A percentile compares a stretch with the other conserved stretches of the same genome.
Conservation (phyloP, 2,797 vertebrate species). For the Chaunax sp. region DNA sequence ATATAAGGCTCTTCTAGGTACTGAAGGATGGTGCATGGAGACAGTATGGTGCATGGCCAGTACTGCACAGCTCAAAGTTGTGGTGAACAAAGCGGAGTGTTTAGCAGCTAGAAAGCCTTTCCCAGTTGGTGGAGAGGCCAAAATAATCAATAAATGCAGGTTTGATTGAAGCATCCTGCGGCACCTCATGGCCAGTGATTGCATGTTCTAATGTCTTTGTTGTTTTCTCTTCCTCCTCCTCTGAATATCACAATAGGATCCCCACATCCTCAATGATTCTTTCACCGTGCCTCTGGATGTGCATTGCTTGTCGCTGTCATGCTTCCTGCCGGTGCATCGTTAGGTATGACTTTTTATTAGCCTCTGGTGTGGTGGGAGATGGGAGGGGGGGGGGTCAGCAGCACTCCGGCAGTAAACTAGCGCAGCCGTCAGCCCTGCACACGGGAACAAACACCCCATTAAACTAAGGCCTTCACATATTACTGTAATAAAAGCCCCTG, state of each 20-base stretch:
- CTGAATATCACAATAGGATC: conserved; percentile 5
- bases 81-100: no score
- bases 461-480: conserved; percentile 77
- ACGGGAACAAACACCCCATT: conserved; percentile 79
- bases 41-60: no score
- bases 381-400: conserved; percentile 47
- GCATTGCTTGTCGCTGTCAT: conserved; percentile 47
- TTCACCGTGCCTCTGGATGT: conserved; percentile 13
- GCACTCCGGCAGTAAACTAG: conserved; percentile 56
- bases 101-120: no score
- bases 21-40: no score
- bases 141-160: background rate
- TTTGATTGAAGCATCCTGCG: no score
- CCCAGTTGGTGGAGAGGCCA: no score
- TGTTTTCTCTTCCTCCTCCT: background rate
- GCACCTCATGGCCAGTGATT: background rate
- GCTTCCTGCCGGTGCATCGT: conserved; percentile 62
- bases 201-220: background rate
- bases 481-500: conserved; percentile 80
- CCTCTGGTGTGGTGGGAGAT: conserved; percentile 54
- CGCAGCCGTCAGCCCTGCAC: conserved; percentile 57
- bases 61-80: no score
- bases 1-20: no score
- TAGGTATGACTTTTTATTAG: conserved; percentile 75
- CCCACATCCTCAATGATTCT: conserved; percentile 5